Base-by-base conservation (phyloP, 2,113 vertebrate genomes). In the Paracanthobrama guichenoti region DNA sequence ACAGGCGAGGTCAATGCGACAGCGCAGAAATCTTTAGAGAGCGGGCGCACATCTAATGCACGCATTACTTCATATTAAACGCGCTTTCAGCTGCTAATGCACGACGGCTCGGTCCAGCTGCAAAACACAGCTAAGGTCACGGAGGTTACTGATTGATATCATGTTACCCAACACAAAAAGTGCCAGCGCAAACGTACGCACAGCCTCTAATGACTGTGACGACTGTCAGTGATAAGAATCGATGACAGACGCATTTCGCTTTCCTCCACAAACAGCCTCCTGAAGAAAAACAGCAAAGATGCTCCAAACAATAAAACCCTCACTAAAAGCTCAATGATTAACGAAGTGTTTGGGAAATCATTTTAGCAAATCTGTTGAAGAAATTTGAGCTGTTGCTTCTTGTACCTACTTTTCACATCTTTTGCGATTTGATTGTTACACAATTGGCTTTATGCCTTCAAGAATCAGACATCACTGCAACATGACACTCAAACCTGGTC, bases 71-170 rank as follows among this genome's bases (percentile, higher is more conserved):
- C 12, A n/a, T 60, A 59, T 14, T 42, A 57, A 78, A 60, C 4
- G 8, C 2, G 2, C 53, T 55, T 55, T 55, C 18, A 55, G 53
- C 6, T 22, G 53, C 66, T 69, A 69, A 69, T 42, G n/a, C 35
- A 22, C 31, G 46, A 26, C 0, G 26, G 14, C 3, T 53, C 72
- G 0, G 59, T 22, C 6, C 60, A 26, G 60, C 7, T 46, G 50
- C 46, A 42, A 46, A 84, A 79, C 74, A 71, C 46, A 14, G 31
- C 50, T 44, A 28, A 79, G 83, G 64, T 69, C 83, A 79, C 16
- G 1, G 59, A 71, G 24, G 48, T 57, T 26, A 64, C 13, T 0
- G 74, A 42, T 8, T 31, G 31, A 84, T 20, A 84, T 84, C 64
- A 0, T 3, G 20, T 72, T 82, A 81, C 64, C 31, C 1, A 55